Conservation (phyloP, 2,888 invertebrate species). For the Cyaniris semiargus region DNA sequence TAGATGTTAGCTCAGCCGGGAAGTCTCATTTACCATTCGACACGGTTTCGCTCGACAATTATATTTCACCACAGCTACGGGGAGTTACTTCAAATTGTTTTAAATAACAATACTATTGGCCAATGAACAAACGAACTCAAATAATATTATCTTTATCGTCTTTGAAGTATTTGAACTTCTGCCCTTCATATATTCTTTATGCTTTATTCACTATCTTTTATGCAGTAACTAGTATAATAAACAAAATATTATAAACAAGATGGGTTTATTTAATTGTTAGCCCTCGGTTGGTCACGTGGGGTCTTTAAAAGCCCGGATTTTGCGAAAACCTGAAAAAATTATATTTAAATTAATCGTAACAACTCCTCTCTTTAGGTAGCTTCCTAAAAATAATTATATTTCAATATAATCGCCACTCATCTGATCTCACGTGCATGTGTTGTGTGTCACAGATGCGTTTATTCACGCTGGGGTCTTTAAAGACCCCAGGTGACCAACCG, state of each 20-base stretch:
- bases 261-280: not conserved
- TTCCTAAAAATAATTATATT: too few relatives aligned
- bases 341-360: too few relatives aligned
- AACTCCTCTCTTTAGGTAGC: too few relatives aligned
- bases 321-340: too few relatives aligned
- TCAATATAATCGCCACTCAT: too few relatives aligned
- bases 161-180: not conserved
- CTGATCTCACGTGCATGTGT: too few relatives aligned
- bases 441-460: too few relatives aligned
- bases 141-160: not conserved
- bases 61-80: slow-evolving; percentile 26
- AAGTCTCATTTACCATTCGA: slow-evolving; percentile 27
- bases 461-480: too few relatives aligned
- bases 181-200: not conserved
- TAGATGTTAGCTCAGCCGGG: slow-evolving; percentile 13
- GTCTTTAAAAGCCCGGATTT: too few relatives aligned
- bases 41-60: slow-evolving; percentile 30
- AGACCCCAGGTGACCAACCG: too few relatives aligned
- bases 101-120: not conserved
- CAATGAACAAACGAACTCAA: slow-evolving; percentile 13
- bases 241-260: not conserved
- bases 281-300: too few relatives aligned
- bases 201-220: slow-evolving; percentile 1
- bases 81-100: slow-evolving; percentile 16
- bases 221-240: not conserved